A percentile compares a stretch with the other conserved stretches of the same genome.
Conservation (phyloP, 2,797 vertebrate species). For the Decapterus maruadsi region DNA sequence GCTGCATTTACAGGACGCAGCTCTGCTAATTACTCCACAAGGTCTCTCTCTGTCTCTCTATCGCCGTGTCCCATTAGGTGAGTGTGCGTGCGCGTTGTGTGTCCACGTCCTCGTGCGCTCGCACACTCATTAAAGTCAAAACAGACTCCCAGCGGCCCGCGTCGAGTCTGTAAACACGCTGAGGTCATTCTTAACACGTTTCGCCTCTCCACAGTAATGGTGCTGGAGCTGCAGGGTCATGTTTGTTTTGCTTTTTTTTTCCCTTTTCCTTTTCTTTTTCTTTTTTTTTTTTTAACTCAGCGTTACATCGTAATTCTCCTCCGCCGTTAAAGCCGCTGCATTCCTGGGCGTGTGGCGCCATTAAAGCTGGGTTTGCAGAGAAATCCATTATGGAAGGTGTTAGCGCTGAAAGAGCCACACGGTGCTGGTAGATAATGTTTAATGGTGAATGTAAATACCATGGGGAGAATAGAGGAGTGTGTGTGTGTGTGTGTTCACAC, state of each 20-base stretch:
- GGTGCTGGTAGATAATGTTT: conserved; percentile 57
- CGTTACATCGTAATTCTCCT: conserved; percentile 60
- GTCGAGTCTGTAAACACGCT: conserved; percentile 73
- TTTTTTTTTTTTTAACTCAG: conserved; percentile 32
- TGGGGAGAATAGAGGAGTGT: conserved; percentile 4
- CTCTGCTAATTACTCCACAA: conserved; percentile 73
- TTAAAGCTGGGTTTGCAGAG: conserved; percentile 55
- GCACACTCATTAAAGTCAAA: conserved; percentile 73
- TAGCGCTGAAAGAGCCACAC: conserved; percentile 50
- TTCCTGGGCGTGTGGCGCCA: conserved; percentile 59
- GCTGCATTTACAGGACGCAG: conserved; percentile 67
- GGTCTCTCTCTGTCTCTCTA: conserved; percentile 39
- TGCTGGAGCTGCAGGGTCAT: conserved; percentile 55
- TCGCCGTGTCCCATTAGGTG: conserved; percentile 50
- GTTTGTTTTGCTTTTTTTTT: conserved; percentile 65
- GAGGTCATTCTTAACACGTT: conserved; percentile 71
- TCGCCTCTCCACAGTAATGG: conserved; percentile 66
- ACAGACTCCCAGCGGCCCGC: conserved; percentile 71
- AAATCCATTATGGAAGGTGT: conserved; percentile 57
- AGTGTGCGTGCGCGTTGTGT: not conserved
- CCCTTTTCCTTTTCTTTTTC: too few relatives aligned
- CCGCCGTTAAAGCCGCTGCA: conserved; percentile 34
- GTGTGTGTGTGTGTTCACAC: conserved; percentile 8
- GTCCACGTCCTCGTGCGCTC: conserved; percentile 13
- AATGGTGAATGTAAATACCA: conserved; percentile 59